phyloP scores from a whole-genome alignment of 2,113 vertebrate genomes.

The Limnothrissa miodon region DNA sequence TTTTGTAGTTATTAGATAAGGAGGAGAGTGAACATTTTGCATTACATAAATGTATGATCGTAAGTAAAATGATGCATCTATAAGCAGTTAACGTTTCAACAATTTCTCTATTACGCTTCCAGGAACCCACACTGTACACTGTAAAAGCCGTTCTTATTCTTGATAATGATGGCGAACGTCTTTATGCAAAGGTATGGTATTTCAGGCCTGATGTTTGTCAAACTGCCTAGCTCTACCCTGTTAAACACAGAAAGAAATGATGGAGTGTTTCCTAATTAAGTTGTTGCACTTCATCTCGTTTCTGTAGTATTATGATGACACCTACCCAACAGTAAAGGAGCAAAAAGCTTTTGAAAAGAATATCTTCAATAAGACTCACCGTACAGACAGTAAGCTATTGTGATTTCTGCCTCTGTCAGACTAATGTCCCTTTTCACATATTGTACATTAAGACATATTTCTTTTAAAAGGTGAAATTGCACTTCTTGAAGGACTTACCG shows the following conservation, averaged over 20 bases:
- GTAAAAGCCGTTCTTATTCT: constrained; percentile 77
- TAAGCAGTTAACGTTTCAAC: background rate
- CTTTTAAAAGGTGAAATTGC: constrained; percentile 80
- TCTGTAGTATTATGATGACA: constrained; percentile 86
- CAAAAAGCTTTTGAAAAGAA: constrained; percentile 92
- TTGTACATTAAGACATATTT: background rate
- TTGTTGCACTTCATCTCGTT: background rate
- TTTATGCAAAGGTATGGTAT: constrained; percentile 72
- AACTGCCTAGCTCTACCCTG: too few relatives aligned
- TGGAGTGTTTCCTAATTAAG: too few relatives aligned
- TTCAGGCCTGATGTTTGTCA: background rate
- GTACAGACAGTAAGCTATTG: constrained; percentile 81
- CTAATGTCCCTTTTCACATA: background rate
- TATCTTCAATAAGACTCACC: constrained; percentile 92
- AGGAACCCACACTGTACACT: constrained; percentile 78
- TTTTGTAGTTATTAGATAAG: background rate
- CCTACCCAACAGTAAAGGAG: constrained; percentile 86
- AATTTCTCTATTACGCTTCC: background rate
- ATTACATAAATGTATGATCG: background rate
- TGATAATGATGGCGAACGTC: constrained; percentile 79
- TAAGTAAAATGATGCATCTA: background rate
- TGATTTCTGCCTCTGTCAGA: background rate
- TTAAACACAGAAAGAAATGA: too few relatives aligned
- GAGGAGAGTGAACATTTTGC: background rate
- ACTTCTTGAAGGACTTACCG: constrained; percentile 85